These are phyloP conservation scores for Puntigrus tetrazona DNA, from an alignment of 2,113 vertebrate genomes.

Conservation along the genomic window DNA sequence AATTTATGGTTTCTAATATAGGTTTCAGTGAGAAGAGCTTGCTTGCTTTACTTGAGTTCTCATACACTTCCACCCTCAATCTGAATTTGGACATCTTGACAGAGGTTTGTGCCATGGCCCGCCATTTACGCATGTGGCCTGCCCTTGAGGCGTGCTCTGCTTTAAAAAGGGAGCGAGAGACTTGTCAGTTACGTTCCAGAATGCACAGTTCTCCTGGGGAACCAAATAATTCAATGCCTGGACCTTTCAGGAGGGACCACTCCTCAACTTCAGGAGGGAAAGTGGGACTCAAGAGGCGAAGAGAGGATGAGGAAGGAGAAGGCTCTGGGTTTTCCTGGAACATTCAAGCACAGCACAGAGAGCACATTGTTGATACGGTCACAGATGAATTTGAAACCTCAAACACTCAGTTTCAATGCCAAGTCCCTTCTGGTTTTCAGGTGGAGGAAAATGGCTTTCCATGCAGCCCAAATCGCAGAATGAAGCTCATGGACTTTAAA, in stretches of 20 bases:
- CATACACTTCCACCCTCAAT: constrained; percentile 78
- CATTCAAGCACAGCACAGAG: constrained; percentile 31
- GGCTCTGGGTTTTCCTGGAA: constrained; percentile 27
- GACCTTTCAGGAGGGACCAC: constrained; percentile 35
- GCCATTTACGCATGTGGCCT: constrained; percentile 81
- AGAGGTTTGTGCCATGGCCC: constrained; percentile 78
- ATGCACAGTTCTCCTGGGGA: constrained; percentile 42
- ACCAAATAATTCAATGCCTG: constrained; percentile 45
- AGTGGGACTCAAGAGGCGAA: constrained; percentile 35
- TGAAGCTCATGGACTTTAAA: constrained; percentile 83
- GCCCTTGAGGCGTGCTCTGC: constrained; percentile 78
- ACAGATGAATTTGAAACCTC: constrained; percentile 38
- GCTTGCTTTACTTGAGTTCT: constrained; percentile 79
- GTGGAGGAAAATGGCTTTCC: constrained; percentile 58
- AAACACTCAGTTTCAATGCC: constrained; percentile 23
- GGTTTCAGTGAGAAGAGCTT: constrained; percentile 79
- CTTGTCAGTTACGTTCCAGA: constrained; percentile 36
- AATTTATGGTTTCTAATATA: constrained; percentile 51
- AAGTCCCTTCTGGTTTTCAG: constrained; percentile 17
- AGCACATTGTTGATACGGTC: constrained; percentile 28
- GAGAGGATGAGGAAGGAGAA: constrained; percentile 33
- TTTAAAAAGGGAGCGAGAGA: constrained; percentile 73
- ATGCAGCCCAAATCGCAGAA: constrained; percentile 73
- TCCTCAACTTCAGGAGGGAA: constrained; percentile 18
- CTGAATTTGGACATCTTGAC: constrained; percentile 73